phyloP scores from a whole-genome alignment of 1,140 invertebrate species.

The Telenomus remus region DNA sequence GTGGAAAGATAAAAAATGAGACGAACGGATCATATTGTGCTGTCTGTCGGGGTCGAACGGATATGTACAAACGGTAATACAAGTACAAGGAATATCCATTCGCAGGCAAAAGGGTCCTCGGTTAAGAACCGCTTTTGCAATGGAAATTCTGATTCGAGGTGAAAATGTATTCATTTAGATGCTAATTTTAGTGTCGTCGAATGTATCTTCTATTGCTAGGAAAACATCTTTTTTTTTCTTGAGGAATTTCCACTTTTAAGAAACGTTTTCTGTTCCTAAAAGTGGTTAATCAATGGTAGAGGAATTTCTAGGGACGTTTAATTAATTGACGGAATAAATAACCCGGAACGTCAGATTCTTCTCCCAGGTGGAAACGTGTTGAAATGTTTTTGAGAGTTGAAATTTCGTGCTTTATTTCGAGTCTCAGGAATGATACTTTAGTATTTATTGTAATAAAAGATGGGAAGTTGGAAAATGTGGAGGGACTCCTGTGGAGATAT shows the following conservation, averaged over 20 bases:
- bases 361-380: too few relatives aligned
- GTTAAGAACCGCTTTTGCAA: slow-evolving; percentile 59
- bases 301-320: too few relatives aligned
- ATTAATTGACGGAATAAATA: too few relatives aligned
- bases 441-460: too few relatives aligned
- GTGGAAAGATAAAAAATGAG: slow-evolving; percentile 16
- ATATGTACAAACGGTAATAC: slow-evolving; percentile 62
- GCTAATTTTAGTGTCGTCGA: slow-evolving; percentile 56
- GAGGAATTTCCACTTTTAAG: not conserved
- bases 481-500: too few relatives aligned
- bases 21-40: slow-evolving; percentile 23
- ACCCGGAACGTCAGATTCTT: too few relatives aligned
- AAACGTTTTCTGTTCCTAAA: not conserved
- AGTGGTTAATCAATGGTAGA: too few relatives aligned
- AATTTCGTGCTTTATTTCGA: too few relatives aligned
- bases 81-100: slow-evolving; percentile 65
- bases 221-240: not conserved
- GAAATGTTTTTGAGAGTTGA: too few relatives aligned
- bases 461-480: too few relatives aligned
- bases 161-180: slow-evolving; percentile 68
- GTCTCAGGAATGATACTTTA: too few relatives aligned
- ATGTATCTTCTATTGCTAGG: not conserved
- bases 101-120: slow-evolving; percentile 20
- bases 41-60: slow-evolving; percentile 45
- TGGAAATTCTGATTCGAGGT: slow-evolving; percentile 58